Evolutionary conservation across 2,888 invertebrate species (phyloP).

Genomic region (Pandemis heparana): DNA sequence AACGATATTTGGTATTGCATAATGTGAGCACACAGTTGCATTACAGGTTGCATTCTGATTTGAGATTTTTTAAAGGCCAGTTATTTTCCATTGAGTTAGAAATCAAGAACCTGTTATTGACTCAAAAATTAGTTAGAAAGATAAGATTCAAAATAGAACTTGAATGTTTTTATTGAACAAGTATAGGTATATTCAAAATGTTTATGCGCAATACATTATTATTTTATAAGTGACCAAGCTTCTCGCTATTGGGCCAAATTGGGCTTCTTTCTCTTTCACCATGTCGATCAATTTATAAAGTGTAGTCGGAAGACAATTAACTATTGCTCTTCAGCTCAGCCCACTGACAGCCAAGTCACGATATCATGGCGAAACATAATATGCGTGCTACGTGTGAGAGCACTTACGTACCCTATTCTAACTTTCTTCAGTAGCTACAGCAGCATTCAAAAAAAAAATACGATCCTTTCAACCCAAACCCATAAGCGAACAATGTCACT

Average conservation of each 20-base stretch:
- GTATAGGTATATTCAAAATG: background rate
- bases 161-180: background rate
- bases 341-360: slow-evolving; percentile 35
- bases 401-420: background rate
- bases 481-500: background rate
- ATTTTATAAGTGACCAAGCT: background rate
- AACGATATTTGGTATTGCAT: background rate
- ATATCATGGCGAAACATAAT: slow-evolving; percentile 19
- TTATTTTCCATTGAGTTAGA: background rate
- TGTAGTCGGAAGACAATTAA: slow-evolving; percentile 11
- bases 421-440: background rate
- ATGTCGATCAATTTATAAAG: slow-evolving; percentile 15
- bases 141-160: background rate
- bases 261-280: slow-evolving; percentile 16
- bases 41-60: background rate
- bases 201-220: background rate
- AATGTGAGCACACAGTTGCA: background rate
- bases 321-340: slow-evolving; percentile 11
- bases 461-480: background rate
- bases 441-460: background rate
- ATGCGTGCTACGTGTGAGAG: slow-evolving; percentile 19
- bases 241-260: background rate
- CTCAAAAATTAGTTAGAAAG: background rate
- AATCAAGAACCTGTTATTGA: background rate
- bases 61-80: background rate